Conservation (phyloP, 2,888 invertebrate genomes). For the Zonitis immaculata region DNA sequence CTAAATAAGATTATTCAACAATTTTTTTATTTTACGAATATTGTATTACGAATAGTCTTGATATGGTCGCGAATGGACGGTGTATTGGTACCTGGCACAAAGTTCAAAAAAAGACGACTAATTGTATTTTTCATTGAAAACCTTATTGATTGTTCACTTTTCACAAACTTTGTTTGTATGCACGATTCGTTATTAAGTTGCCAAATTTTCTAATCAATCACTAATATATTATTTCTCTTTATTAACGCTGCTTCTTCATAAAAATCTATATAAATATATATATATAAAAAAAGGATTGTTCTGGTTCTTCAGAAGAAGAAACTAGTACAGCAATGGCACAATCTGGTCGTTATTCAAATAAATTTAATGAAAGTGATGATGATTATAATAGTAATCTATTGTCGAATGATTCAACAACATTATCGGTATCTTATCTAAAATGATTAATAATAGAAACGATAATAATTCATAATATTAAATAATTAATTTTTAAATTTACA, state of each 20-base stretch:
- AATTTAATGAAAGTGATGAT: slow-evolving; percentile 46
- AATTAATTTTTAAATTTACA: slow-evolving; percentile 34
- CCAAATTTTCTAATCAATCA: background rate
- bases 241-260: slow-evolving; percentile 30
- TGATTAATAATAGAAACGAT: background rate
- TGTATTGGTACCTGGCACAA: slow-evolving; percentile 29
- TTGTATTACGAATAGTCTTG: too few species aligned
- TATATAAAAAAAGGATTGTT: slow-evolving; percentile 44
- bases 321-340: slow-evolving; percentile 43
- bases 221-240: slow-evolving; percentile 10
- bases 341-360: slow-evolving; percentile 39
- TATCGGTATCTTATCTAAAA: slow-evolving; percentile 42
- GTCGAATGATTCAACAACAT: slow-evolving; percentile 43
- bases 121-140: slow-evolving; percentile 30
- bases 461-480: slow-evolving; percentile 1
- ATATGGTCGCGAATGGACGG: background rate
- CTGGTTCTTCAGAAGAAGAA: slow-evolving; percentile 50
- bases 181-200: background rate
- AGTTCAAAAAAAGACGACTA: slow-evolving; percentile 21
- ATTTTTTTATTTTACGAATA: too few species aligned
- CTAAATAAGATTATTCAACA: too few species aligned
- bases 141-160: slow-evolving; percentile 34
- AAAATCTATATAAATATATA: background rate
- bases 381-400: slow-evolving; percentile 48
- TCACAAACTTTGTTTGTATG: slow-evolving; percentile 25